These are phyloP conservation scores for Maccullochella peelii DNA, from an alignment of 2,113 vertebrate genomes.

Conservation along the genomic window DNA sequence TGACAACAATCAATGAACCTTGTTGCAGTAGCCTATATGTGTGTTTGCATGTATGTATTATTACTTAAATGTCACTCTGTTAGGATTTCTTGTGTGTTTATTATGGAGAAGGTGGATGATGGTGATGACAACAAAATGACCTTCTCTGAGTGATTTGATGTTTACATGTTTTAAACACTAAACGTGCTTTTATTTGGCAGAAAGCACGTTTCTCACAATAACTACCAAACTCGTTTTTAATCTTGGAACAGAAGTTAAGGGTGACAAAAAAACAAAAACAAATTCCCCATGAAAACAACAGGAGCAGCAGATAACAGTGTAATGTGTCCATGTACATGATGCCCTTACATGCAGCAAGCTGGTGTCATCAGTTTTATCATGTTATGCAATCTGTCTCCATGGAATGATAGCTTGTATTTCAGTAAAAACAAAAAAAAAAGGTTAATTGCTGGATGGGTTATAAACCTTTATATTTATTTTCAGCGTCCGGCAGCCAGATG, in stretches of 20 bases:
- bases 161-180: neutral
- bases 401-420: neutral
- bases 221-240: neutral
- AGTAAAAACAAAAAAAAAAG: neutral
- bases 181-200: neutral
- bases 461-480: neutral
- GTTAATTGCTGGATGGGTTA: neutral
- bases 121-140: neutral
- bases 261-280: neutral
- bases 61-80: neutral
- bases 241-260: neutral
- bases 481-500: neutral
- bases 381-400: conserved; percentile 27
- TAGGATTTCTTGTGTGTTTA: neutral
- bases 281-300: neutral
- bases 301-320: neutral
- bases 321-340: neutral
- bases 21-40: no score
- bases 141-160: neutral
- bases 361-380: conserved; percentile 12
- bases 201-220: neutral
- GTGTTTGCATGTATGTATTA: neutral
- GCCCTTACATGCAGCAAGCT: neutral
- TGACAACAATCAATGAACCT: neutral
- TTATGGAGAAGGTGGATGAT: neutral